A percentile compares a stretch with the other conserved stretches of the same genome.
Evolutionary conservation across 2,113 vertebrate genomes (phyloP).

Genomic region (Genyomyrus donnyi): DNA sequence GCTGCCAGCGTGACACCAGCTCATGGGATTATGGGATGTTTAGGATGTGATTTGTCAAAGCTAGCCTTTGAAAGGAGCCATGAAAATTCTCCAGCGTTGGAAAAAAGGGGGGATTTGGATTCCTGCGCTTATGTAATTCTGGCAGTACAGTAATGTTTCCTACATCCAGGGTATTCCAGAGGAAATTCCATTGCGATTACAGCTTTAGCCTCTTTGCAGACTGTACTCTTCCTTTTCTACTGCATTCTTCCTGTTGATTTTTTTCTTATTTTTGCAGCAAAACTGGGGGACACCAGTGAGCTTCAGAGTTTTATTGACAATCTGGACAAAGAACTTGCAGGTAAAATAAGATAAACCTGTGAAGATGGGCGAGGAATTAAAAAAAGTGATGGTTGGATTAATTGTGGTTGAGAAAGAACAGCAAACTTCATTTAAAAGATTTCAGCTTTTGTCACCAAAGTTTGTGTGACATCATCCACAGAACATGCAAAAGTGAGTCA

Average conservation of each 20-base stretch:
- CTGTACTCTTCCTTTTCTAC: conserved; percentile 32
- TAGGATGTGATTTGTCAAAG: conserved; percentile 27
- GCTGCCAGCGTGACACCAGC: conserved; percentile 15
- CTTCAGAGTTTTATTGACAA: conserved; percentile 92
- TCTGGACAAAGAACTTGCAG: conserved; percentile 85
- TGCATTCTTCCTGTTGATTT: conserved; percentile 29
- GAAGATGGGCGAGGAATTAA: neutral
- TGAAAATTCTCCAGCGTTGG: conserved; percentile 14
- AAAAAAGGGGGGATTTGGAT: conserved; percentile 19
- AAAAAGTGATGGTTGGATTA: neutral
- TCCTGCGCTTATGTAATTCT: conserved; percentile 35
- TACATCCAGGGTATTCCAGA: conserved; percentile 37
- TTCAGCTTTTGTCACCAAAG: neutral
- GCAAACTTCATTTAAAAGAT: neutral
- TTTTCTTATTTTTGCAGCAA: conserved; percentile 63
- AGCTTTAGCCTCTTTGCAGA: conserved; percentile 32
- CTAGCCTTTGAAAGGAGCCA: neutral
- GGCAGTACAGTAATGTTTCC: conserved; percentile 36
- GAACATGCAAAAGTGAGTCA: neutral
- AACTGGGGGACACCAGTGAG: conserved; percentile 87
- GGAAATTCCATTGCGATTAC: conserved; percentile 50
- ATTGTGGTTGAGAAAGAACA: neutral
- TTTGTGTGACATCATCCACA: neutral
- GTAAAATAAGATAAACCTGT: conserved; percentile 50
- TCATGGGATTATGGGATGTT: conserved; percentile 24